Base-by-base conservation (phyloP, 2,888 invertebrate genomes). In the Tholera decimalis region DNA sequence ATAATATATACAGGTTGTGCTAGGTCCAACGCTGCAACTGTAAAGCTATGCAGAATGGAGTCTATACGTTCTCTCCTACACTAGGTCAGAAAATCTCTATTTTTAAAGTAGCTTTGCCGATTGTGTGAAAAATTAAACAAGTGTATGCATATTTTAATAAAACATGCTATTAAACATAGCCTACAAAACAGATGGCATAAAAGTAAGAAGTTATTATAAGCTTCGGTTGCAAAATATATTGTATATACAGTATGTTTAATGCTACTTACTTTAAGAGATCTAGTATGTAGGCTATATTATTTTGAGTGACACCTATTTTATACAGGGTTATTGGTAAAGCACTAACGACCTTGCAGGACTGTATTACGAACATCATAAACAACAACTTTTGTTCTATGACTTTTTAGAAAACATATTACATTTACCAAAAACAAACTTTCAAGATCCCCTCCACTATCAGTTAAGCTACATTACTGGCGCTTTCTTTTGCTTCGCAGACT, bases 1-100 rank as follows among this genome's bases (percentile, higher is more conserved):
- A 59, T 89, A 89, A 59, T 89, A 89, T 90, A 56, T 89, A 89
- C 89, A 89, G 55, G 51, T 74, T 59, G 85, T 85, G 84, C 80
- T 73, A 30, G 53, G 51, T 50, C 43, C 71, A 65, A 67, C 60
- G 43, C 47, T 61, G 66, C 73, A 76, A 78, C 81, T 74, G 68
- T 41, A 30, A 79, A 81, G 82, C 80, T 57, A 56, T 62, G 24
- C 65, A 62, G 43, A 43, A 71, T 77, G 75, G 49, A 66, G 85
- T 83, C 85, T 72, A 68, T 86, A 85, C 85, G 86, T 87, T 88
- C 90, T 89, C 85, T 86, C 84, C 71, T 53, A 50, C 28, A 43
- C 2, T 3, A 33, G 22, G 2, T 37, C 11, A 7, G n/a, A 3
- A 9, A 6, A n/a, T n/a, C 22, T 8, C 1, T 50, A n/a, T 22